A percentile compares a stretch with the other conserved stretches of the same genome.
Conservation (phyloP, 2,888 invertebrate genomes). For the Euplexia lucipara region DNA sequence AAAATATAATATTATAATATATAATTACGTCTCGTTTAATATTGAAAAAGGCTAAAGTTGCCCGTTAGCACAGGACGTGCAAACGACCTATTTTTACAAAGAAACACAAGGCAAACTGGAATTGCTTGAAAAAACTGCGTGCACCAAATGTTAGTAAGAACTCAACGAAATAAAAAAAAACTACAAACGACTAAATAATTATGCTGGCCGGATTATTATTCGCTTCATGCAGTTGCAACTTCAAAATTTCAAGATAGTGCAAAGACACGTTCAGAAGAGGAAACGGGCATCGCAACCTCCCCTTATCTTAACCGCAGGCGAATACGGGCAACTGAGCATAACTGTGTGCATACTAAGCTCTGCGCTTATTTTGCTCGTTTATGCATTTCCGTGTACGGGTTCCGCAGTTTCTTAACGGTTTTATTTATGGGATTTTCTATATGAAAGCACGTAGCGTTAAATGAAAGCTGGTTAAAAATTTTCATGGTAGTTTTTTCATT, state of each 20-base stretch:
- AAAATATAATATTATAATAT: no score
- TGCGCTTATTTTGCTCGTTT: constrained; percentile 52
- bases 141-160: constrained; percentile 1
- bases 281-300: constrained; percentile 60
- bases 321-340: constrained; percentile 62
- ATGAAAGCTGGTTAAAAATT: constrained; percentile 35
- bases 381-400: constrained; percentile 59
- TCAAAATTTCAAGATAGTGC: constrained; percentile 60
- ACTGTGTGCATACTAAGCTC: constrained; percentile 61
- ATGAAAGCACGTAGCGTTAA: constrained; percentile 37
- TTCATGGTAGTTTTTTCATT: constrained; percentile 5
- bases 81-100: constrained; percentile 30
- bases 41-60: background rate
- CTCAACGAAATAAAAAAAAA: constrained; percentile 4
- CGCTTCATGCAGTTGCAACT: constrained; percentile 54
- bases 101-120: background rate
- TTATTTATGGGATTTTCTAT: constrained; percentile 58
- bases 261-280: constrained; percentile 64
- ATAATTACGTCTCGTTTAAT: no score
- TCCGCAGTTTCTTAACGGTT: constrained; percentile 59
- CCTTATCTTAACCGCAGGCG: constrained; percentile 69
- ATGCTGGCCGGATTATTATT: constrained; percentile 51
- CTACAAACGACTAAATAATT: constrained; percentile 52
- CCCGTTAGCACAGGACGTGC: background rate
- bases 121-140: constrained; percentile 3